Evolutionary conservation across 1,140 invertebrate genomes (phyloP), one percentile per base, ranked within the genome.

Genomic region (Listronotus oregonensis): DNA sequence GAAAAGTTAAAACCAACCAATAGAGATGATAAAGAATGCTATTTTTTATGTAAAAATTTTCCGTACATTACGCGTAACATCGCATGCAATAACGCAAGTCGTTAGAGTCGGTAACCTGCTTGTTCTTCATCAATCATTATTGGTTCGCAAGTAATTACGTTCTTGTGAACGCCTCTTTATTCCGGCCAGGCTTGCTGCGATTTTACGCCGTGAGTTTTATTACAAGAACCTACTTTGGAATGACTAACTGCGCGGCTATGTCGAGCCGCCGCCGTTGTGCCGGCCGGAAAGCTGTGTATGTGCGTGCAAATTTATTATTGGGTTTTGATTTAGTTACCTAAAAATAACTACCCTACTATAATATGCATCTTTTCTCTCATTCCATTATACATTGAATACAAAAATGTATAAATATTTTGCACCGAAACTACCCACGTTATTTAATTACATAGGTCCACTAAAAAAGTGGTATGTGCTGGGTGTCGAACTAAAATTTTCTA

Each of bases 81-180:
- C 51, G 51, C 51, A 37, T 54, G 55, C 15, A 15, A 58, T 58
- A 58, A 44, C 31, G 44, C 40, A 47, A 27, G 44, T 47, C n/a
- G 44, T 47, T 47, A 47, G 34, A 54, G 51, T 54, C 51, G 49
- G 55, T 57, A 43, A 57, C 39, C 14, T 18, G 31, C 42, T 46
- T 17, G 43, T 60, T 60, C 44, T 60, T 60, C 57, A 60, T 60
- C 57, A 60, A 60, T 60, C 57, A 60, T 60, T 60, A 60, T 60
- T 60, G 57, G 57, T 60, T 18, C 40, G 57, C 57, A 40, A 43
- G 57, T 60, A 60, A 60, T 60, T 60, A 60, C 47, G 44, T 31
- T 51, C 32, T 40, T 47, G 57, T 60, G 21, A 37, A 60, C 57
- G 57, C 57, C 57, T 21, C 57, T 60, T 49, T 47, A 60, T 60